phyloP scores from a whole-genome alignment of 2,888 invertebrate species.

The Drosophila seclusa region DNA sequence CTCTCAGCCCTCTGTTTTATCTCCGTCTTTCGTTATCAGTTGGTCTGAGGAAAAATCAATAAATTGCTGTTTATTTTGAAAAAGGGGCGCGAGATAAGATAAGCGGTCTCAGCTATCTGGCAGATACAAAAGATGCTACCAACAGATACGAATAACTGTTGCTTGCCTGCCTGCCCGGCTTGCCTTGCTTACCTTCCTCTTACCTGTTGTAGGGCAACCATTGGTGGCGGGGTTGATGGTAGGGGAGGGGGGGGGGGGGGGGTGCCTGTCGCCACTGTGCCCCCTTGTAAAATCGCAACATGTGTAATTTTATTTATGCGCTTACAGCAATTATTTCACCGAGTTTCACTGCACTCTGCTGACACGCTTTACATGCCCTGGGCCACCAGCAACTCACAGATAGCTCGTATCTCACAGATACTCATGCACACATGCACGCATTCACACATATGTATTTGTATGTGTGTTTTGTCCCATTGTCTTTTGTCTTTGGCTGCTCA shows the following conservation, averaged over 20 bases:
- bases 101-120: constrained; percentile 30
- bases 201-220: constrained; percentile 20
- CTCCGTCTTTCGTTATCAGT: constrained; percentile 38
- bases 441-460: constrained; percentile 3
- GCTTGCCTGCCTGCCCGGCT: constrained; percentile 8
- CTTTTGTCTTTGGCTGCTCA: constrained; percentile 57
- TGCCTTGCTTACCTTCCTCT: constrained; percentile 16
- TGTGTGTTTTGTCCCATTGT: constrained; percentile 54
- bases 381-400: constrained; percentile 30
- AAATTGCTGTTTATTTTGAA: constrained; percentile 28
- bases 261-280: constrained; percentile 41
- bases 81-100: constrained; percentile 57
- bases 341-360: constrained; percentile 78
- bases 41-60: constrained; percentile 51
- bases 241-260: neutral
- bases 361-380: constrained; percentile 79
- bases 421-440: constrained; percentile 11
- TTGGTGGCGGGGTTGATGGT: neutral
- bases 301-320: constrained; percentile 63
- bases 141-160: constrained; percentile 40
- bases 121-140: constrained; percentile 40
- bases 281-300: constrained; percentile 60
- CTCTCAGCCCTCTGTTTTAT: constrained; percentile 17
- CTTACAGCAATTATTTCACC: constrained; percentile 76
- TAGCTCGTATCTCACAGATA: constrained; percentile 61